These are phyloP conservation scores for Propithecus coquereli DNA, from an alignment of 2,113 vertebrate species.

Conservation along the genomic window DNA sequence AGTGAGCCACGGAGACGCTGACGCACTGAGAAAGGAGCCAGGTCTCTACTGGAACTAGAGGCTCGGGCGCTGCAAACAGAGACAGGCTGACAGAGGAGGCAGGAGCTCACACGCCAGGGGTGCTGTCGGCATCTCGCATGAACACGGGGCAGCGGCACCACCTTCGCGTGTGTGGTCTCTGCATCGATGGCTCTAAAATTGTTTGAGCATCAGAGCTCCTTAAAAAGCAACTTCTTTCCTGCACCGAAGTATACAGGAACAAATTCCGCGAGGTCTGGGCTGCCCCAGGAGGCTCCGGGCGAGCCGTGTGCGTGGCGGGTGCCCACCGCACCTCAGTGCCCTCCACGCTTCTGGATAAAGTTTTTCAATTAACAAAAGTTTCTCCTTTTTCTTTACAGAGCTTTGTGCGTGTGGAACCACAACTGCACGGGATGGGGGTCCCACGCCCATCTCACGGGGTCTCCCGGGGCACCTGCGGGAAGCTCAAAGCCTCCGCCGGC, in stretches of 20 bases:
- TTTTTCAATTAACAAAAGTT: neutral
- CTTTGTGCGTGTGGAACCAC: neutral
- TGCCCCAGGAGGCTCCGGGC: neutral
- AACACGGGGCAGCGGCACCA: fast-evolving
- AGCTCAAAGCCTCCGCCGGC: neutral
- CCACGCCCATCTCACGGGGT: neutral
- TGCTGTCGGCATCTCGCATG: fast-evolving
- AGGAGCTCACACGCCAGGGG: fast-evolving
- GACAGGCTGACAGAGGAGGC: neutral
- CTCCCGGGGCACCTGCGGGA: neutral
- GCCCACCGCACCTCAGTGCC: neutral
- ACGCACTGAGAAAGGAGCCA: too few species aligned
- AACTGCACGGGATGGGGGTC: neutral
- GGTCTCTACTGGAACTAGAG: too few species aligned
- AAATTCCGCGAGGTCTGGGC: neutral
- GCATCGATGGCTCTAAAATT: neutral
- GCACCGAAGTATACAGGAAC: fast-evolving
- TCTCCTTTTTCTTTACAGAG: neutral
- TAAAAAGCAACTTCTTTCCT: neutral
- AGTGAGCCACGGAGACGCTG: too few species aligned
- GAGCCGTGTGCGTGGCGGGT: fast-evolving
- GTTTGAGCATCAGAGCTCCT: neutral
- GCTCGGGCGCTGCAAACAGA: neutral
- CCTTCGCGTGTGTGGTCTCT: fast-evolving
- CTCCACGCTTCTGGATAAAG: neutral